Base-by-base conservation (phyloP, 35 echinoderm and acorn worm species). In the Diadema setosum region DNA sequence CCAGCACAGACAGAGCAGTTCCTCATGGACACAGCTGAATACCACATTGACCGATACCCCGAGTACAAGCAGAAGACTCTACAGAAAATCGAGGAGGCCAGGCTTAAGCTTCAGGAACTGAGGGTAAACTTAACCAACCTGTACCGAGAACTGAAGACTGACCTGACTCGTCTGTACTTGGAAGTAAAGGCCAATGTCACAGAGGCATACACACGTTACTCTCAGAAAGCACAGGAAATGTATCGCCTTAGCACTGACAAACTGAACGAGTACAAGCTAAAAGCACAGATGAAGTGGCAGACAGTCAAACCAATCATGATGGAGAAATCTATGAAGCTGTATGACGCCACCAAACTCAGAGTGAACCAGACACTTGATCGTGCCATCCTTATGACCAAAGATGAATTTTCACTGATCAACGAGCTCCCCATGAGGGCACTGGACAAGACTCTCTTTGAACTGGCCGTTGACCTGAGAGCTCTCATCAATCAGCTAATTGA, bases 381-480 rank as follows among this genome's bases (percentile, higher is more conserved):
- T 27, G 65, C 32, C 20, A 83, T 49, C 11, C 27, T 18, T 83
- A 25, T 25, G 56, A 7, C 81, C 7, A 55, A 34, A 49, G 50
- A 58, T 55, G 50, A 55, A 17, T 83, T 15, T 20, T 58, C 44
- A 46, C 32, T 83, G 14, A 49, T 83, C 35, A 83, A 29, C 27
- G 87, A 82, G 41, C 45, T 67, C 14, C 30, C 75, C 45, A 84
- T 60, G 70, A 81, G 74, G 21, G 45, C 57, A 11, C 86, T 76
- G 70, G 70, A 92, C 46, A 37, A 46, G 25, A 92, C 90, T 4
- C 17, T 92, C 39, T 60, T 39, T 42, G 45, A 86, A 42, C 84
- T 81, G 39, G 35, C 17, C 16, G 41, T 43, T 17, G 55, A 83
- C 33, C 35, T 76, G 26, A 76, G 2, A 14, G 70, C 32, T 40